phyloP scores from a whole-genome alignment of 2,113 vertebrate genomes.

The Dicrurus megarhynchus region DNA sequence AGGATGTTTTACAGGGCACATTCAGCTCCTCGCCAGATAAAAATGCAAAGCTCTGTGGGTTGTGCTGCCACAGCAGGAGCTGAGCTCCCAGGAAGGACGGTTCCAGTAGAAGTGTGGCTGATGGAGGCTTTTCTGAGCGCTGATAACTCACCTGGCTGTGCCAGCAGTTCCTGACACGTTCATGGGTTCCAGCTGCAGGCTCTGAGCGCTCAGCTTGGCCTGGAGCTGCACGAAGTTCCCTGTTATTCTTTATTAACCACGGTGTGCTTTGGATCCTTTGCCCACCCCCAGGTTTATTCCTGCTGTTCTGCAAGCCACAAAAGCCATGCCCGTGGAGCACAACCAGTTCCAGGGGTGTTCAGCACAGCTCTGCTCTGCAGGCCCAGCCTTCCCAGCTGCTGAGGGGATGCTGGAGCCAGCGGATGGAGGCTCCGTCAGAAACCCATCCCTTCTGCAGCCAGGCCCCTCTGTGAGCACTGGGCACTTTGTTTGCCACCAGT shows the following conservation, averaged over 20 bases:
- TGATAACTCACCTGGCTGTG: accelerated
- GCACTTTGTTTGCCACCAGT: accelerated
- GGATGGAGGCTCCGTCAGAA: neutral
- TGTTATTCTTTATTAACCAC: too few species aligned
- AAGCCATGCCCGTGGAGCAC: neutral
- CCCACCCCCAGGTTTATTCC: neutral
- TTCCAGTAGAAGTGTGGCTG: neutral
- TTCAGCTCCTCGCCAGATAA: neutral
- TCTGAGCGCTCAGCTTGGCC: neutral
- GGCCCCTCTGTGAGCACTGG: accelerated
- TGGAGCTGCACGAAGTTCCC: neutral
- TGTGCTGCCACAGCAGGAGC: neutral
- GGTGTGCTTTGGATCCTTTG: accelerated
- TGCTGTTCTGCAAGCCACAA: neutral
- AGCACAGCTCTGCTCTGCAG: neutral
- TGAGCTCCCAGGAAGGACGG: neutral
- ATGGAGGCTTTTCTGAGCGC: neutral
- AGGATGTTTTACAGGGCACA: neutral
- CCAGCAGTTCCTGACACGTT: neutral
- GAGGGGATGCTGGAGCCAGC: neutral
- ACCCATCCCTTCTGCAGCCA: neutral
- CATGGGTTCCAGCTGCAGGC: neutral
- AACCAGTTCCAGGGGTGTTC: accelerated
- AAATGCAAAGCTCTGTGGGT: neutral
- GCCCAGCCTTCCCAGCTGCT: neutral